These are phyloP conservation scores for Drosophila melanica DNA, from an alignment of 1,140 invertebrate genomes.

Conservation along the genomic window DNA sequence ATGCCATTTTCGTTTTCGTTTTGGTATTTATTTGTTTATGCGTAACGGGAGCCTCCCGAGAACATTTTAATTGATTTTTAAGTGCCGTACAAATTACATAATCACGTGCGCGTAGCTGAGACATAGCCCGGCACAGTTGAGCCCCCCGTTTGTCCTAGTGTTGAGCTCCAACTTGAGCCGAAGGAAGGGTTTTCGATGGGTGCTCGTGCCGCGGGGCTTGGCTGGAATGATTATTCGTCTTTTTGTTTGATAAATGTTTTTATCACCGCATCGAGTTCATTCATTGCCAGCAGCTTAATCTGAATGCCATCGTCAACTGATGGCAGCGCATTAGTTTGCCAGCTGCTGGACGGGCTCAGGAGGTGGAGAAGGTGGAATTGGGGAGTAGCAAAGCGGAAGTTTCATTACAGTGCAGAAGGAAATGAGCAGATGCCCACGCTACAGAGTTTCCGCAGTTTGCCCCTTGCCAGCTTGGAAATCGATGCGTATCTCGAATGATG, in stretches of 20 bases:
- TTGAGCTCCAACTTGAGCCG: slow-evolving; percentile 9
- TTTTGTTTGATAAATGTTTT: slow-evolving; percentile 83
- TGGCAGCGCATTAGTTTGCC: slow-evolving; percentile 80
- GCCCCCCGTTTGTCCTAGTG: too few relatives aligned
- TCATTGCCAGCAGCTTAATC: slow-evolving; percentile 83
- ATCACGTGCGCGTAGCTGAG: slow-evolving; percentile 54
- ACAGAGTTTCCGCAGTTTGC: not conserved
- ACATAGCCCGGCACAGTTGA: not conserved
- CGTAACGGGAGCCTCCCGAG: slow-evolving; percentile 25
- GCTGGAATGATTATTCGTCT: slow-evolving; percentile 75
- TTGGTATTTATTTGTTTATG: slow-evolving; percentile 8
- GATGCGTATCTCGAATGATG: slow-evolving; percentile 83
- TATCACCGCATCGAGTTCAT: slow-evolving; percentile 84
- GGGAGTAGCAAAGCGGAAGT: slow-evolving; percentile 60
- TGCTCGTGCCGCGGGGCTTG: slow-evolving; percentile 39
- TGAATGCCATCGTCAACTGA: slow-evolving; percentile 84
- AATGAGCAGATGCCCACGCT: slow-evolving; percentile 52
- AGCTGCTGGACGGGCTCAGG: slow-evolving; percentile 37
- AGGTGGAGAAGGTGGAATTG: not conserved
- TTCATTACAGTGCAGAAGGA: slow-evolving; percentile 80
- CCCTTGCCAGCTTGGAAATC: slow-evolving; percentile 41
- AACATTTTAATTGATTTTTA: slow-evolving; percentile 72
- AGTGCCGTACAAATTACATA: slow-evolving; percentile 71
- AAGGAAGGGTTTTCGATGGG: slow-evolving; percentile 24
- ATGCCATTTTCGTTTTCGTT: slow-evolving; percentile 6